phyloP scores from a whole-genome alignment of 2,797 vertebrate species.

The Hyperoplus immaculatus region DNA sequence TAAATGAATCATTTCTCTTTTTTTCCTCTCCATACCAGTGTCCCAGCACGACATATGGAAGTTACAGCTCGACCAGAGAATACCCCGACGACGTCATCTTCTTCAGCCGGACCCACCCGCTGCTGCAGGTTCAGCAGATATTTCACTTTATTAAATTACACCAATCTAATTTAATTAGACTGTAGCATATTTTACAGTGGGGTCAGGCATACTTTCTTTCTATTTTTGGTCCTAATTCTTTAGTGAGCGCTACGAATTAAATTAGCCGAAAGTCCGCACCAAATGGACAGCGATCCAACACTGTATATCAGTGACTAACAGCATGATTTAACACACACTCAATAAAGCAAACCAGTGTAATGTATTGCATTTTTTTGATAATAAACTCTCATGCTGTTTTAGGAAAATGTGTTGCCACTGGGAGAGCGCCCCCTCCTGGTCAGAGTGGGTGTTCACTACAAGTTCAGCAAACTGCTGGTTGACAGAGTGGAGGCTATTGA shows the following conservation, averaged over 20 bases:
- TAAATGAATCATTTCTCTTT: background rate
- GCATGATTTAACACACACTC: background rate
- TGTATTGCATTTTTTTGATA: slow-evolving; percentile 1
- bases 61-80: slow-evolving; percentile 87
- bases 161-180: slow-evolving; percentile 28
- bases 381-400: slow-evolving; percentile 37
- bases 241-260: slow-evolving; percentile 26
- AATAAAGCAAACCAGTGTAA: background rate
- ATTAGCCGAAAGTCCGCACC: background rate
- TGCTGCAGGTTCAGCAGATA: slow-evolving; percentile 76
- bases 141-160: slow-evolving; percentile 45
- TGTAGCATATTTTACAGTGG: slow-evolving; percentile 3
- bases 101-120: slow-evolving; percentile 88
- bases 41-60: slow-evolving; percentile 89
- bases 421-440: slow-evolving; percentile 86
- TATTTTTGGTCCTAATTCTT: slow-evolving; percentile 31
- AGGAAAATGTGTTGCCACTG: slow-evolving; percentile 85
- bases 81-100: slow-evolving; percentile 90
- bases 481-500: slow-evolving; percentile 89
- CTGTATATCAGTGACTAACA: slow-evolving; percentile 1
- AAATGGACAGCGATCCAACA: slow-evolving; percentile 1
- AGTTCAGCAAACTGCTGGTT: slow-evolving; percentile 87
- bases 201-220: background rate
- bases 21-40: slow-evolving; percentile 72
- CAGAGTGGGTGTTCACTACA: slow-evolving; percentile 86